A percentile compares a stretch with the other conserved stretches of the same genome.
Evolutionary conservation across 2,888 invertebrate genomes (phyloP).

Genomic region (Zygogramma bicolorata): DNA sequence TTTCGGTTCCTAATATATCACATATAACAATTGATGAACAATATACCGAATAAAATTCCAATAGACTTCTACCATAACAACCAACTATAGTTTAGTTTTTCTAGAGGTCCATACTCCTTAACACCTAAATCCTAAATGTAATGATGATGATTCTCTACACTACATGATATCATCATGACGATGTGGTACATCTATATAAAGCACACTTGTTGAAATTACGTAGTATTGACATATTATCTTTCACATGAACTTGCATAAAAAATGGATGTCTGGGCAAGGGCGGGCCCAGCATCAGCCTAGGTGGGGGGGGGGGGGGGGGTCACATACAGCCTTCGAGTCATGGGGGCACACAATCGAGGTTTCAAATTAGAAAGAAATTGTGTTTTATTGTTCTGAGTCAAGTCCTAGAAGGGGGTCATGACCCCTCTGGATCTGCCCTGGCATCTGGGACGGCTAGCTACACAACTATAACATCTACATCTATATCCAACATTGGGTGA

Average conservation of each 20-base stretch:
- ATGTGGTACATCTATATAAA: conserved; percentile 13
- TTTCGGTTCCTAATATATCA: neutral
- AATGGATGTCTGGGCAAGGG: no score
- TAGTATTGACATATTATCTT: conserved; percentile 11
- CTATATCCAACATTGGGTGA: neutral
- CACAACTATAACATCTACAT: conserved; percentile 20
- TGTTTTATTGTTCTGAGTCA: no score
- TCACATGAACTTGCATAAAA: neutral
- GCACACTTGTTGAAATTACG: conserved; percentile 12
- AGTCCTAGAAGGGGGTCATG: no score
- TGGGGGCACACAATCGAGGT: no score
- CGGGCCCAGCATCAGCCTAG: no score
- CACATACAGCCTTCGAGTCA: no score
- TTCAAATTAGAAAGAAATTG: no score
- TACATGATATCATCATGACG: conserved; percentile 1
- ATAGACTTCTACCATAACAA: neutral
- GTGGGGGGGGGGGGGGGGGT: no score
- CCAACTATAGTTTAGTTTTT: neutral
- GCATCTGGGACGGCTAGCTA: conserved; percentile 19
- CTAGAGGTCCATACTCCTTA: neutral
- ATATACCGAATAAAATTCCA: neutral
- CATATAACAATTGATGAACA: neutral
- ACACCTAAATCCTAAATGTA: neutral
- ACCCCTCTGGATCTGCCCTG: no score
- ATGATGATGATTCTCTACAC: neutral